Conservation (phyloP, 2,888 invertebrate species). For the Syrphus vitripennis region DNA sequence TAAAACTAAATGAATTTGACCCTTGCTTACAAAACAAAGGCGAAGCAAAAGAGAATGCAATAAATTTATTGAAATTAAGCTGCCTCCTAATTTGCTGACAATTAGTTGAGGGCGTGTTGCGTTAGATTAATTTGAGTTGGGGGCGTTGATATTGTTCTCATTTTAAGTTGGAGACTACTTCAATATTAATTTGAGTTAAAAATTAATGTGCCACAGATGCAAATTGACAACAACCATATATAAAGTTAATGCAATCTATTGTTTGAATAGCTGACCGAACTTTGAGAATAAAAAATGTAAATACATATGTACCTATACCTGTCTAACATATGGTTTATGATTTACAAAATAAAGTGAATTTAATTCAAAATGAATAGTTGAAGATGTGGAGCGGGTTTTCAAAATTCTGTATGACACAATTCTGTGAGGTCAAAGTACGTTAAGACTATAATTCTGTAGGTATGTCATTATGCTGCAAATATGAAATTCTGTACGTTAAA, state of each 20-base stretch:
- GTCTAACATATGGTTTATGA: too few species aligned
- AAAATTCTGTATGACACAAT: too few species aligned
- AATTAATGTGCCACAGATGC: background rate
- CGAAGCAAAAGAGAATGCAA: conserved; percentile 18
- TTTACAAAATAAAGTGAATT: too few species aligned
- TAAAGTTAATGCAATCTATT: background rate
- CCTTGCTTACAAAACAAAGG: background rate
- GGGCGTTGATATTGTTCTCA: background rate
- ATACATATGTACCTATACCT: background rate
- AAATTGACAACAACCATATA: background rate
- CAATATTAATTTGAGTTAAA: conserved; percentile 10
- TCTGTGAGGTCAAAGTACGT: too few species aligned
- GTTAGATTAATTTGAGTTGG: background rate
- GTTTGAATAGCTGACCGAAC: background rate
- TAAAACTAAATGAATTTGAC: background rate
- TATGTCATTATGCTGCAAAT: too few species aligned
- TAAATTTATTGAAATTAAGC: conserved; percentile 13
- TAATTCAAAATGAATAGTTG: too few species aligned
- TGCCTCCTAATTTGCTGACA: conserved; percentile 10
- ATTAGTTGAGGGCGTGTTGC: conserved; percentile 10
- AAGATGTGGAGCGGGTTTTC: too few species aligned
- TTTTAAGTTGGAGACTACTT: background rate
- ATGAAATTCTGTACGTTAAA: too few species aligned
- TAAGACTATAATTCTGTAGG: too few species aligned
- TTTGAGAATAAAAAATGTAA: background rate